Percentiles rank a stretch among this genome's conserved stretches.
Evolutionary conservation across 2,797 vertebrate genomes (phyloP).

Genomic region (Acridotheres tristis): DNA sequence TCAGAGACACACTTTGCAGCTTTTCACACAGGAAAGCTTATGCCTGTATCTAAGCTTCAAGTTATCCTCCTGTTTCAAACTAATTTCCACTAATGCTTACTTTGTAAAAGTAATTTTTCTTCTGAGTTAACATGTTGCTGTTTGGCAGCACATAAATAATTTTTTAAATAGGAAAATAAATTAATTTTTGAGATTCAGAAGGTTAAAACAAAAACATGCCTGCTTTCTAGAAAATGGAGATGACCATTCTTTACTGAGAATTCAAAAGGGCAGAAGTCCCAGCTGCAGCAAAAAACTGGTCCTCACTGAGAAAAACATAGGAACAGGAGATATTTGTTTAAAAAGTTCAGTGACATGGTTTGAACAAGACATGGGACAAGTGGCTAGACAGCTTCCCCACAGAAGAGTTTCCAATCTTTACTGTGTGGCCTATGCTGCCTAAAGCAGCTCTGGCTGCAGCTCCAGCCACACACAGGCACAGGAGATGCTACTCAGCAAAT

Average conservation of each 20-base stretch:
- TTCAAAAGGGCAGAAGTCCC: background rate
- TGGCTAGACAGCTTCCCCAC: background rate
- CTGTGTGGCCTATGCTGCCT: background rate
- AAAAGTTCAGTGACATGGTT: background rate
- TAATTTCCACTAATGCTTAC: background rate
- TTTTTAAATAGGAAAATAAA: background rate
- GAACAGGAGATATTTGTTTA: background rate
- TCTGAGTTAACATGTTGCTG: accelerated
- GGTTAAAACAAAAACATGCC: background rate
- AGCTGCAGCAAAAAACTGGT: background rate
- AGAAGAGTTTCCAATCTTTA: background rate
- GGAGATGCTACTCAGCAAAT: background rate
- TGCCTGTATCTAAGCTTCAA: background rate
- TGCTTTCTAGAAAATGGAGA: background rate
- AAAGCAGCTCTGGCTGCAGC: background rate
- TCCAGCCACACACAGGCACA: accelerated
- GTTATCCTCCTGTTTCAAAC: background rate
- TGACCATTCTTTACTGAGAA: background rate
- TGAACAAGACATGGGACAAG: background rate
- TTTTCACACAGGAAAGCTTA: background rate
- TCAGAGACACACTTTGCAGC: background rate
- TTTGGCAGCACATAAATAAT: background rate
- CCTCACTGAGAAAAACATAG: background rate
- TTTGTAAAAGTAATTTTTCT: background rate
- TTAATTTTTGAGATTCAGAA: background rate